A percentile compares a stretch with the other conserved stretches of the same genome.
Conservation (phyloP, 2,888 invertebrate species). For the Himalopsyche tibetana region DNA sequence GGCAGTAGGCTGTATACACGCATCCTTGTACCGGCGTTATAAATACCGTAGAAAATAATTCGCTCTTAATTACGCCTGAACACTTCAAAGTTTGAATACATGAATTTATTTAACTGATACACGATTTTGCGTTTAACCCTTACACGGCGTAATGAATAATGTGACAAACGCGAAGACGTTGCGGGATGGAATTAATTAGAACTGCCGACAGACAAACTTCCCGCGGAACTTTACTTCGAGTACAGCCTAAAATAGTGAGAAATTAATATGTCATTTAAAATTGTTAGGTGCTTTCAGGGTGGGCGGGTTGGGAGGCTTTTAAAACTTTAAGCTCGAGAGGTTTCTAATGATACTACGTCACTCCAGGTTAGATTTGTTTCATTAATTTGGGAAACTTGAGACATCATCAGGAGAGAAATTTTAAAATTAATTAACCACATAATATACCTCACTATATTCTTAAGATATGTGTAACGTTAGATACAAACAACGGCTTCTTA, state of each 20-base stretch:
- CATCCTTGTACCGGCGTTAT: constrained; percentile 12
- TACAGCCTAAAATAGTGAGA: constrained; percentile 50
- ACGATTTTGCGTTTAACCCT: constrained; percentile 31
- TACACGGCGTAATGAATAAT: constrained; percentile 26
- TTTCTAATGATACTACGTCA: constrained; percentile 14
- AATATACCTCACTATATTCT: too few relatives aligned
- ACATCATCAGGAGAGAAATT: background rate
- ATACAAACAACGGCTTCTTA: too few relatives aligned
- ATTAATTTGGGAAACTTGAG: constrained; percentile 12
- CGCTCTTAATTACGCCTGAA: background rate
- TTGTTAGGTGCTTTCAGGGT: constrained; percentile 46
- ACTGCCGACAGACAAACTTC: constrained; percentile 34
- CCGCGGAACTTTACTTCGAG: background rate
- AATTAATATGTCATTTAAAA: constrained; percentile 56
- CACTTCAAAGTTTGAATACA: constrained; percentile 22
- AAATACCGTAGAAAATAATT: constrained; percentile 17
- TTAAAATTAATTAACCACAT: constrained; percentile 10
- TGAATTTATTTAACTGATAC: constrained; percentile 30
- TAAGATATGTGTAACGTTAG: too few relatives aligned
- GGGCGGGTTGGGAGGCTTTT: constrained; percentile 9
- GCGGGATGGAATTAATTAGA: constrained; percentile 25
- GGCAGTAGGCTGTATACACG: background rate
- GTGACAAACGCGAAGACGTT: constrained; percentile 31
- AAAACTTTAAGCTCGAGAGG: constrained; percentile 16
- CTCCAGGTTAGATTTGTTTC: constrained; percentile 30